Base-by-base conservation (phyloP, 1,140 invertebrate species). In the Sminthurides bifidus region DNA sequence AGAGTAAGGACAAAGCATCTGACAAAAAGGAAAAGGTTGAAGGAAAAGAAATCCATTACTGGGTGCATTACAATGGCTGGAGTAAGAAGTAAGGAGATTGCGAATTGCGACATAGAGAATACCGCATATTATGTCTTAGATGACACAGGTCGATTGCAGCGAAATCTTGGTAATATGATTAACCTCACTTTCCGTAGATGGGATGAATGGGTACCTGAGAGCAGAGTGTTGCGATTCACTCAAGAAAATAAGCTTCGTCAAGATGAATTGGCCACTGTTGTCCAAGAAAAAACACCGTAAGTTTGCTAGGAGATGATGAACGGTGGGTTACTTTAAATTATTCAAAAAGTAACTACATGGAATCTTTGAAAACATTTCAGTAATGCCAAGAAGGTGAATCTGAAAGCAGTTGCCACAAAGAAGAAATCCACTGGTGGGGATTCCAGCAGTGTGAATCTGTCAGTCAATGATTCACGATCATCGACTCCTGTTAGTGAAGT, bases 181-280 rank as follows among this genome's bases (percentile, higher is more conserved):
- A 35, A 17, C 45, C 56, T 54, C 56, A 49, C 56, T 58, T 69
- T 66, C 74, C 73, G 26, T 56, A 94, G 91, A 75, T 96, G 92
- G 93, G 92, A 97, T 69, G 93, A 97, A 74, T 96, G 92, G 92
- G 92, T 96, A 12, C 87, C 89, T 0, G 92, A 96, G 71, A 86
- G 80, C 65, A 71, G 92, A 70, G 88, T 97, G 6, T 71, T 96
- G 8, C 93, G 95, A 70, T 90, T 83, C 64, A 96, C 91, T 72
- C 90, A 95, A 60, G 79, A 82, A 4, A 94, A 94, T 73, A 77
- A 92, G 0, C 83, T 87, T 65, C 83, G 84, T 61, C 91, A 95
- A 69, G 89, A 85, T 67, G 90, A 95, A 72, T n/a, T n/a, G n/a
- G n/a, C n/a, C n/a, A n/a, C n/a, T n/a, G n/a, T n/a, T n/a, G n/a